phyloP scores from a whole-genome alignment of 1,140 invertebrate genomes.

The Mamestra configurata region DNA sequence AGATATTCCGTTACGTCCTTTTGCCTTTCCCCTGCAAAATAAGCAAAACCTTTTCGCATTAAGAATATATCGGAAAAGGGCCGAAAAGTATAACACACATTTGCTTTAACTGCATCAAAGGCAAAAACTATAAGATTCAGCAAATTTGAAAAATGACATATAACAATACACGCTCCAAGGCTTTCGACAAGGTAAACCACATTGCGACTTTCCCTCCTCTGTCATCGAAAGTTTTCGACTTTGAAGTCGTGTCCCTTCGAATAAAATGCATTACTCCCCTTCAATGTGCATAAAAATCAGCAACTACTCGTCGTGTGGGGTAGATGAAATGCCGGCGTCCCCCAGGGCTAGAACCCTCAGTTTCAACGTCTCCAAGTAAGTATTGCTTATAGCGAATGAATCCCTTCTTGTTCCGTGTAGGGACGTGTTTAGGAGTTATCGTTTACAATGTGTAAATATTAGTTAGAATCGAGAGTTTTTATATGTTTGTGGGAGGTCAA shows the following conservation, averaged over 20 bases:
- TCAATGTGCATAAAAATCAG: slow-evolving; percentile 57
- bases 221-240: slow-evolving; percentile 50
- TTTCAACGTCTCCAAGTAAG: slow-evolving; percentile 62
- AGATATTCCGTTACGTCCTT: background rate
- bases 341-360: slow-evolving; percentile 61
- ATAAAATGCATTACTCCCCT: slow-evolving; percentile 61
- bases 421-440: slow-evolving; percentile 61
- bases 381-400: slow-evolving; percentile 67
- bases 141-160: slow-evolving; percentile 19
- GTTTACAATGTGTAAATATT: slow-evolving; percentile 74
- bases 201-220: slow-evolving; percentile 36
- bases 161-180: slow-evolving; percentile 35
- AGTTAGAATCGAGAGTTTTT: slow-evolving; percentile 36
- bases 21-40: background rate
- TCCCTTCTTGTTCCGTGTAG: slow-evolving; percentile 49
- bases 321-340: slow-evolving; percentile 72
- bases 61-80: background rate
- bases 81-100: background rate
- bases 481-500: slow-evolving; percentile 19
- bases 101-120: background rate
- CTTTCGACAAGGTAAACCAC: slow-evolving; percentile 31
- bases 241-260: slow-evolving; percentile 59
- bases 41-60: background rate
- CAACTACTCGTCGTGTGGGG: slow-evolving; percentile 58
- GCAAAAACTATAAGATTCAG: background rate